Percentiles rank a stretch among this genome's conserved stretches.
Conservation (phyloP, 2,888 invertebrate species). For the Tetanocera ferruginea region DNA sequence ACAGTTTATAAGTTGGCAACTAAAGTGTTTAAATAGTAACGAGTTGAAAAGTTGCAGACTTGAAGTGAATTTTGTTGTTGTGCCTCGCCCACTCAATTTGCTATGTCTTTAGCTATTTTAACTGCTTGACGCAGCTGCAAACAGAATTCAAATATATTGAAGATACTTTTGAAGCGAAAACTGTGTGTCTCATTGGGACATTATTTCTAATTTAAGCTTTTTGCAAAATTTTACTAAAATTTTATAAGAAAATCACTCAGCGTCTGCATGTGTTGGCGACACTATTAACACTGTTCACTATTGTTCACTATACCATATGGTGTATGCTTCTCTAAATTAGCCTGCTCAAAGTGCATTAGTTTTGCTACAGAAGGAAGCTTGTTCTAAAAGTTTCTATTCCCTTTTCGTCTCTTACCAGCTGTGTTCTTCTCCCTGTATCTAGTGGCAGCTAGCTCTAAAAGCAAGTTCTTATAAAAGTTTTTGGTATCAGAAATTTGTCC, state of each 20-base stretch:
- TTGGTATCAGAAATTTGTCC: slow-evolving; percentile 57
- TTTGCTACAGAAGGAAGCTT: neutral
- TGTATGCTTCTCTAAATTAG: neutral
- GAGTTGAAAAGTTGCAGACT: slow-evolving; percentile 5
- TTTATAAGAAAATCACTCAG: no score
- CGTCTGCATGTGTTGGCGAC: no score
- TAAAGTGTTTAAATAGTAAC: slow-evolving; percentile 30
- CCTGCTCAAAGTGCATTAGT: neutral
- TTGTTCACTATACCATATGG: no score
- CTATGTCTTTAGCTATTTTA: neutral
- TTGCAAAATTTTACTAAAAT: neutral
- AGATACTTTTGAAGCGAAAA: neutral
- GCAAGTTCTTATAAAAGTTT: slow-evolving; percentile 24
- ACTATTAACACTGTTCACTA: no score
- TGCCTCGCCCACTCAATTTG: neutral
- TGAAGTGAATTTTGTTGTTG: neutral
- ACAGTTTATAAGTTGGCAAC: slow-evolving; percentile 35
- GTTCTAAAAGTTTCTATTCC: neutral
- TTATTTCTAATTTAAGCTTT: slow-evolving; percentile 11
- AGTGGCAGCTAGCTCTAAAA: neutral
- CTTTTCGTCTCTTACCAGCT: neutral
- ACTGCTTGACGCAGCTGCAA: neutral
- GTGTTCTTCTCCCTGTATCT: neutral
- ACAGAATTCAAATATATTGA: neutral
- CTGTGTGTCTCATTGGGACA: neutral